phyloP scores from a whole-genome alignment of 2,888 invertebrate species.

The Agriopis marginaria region DNA sequence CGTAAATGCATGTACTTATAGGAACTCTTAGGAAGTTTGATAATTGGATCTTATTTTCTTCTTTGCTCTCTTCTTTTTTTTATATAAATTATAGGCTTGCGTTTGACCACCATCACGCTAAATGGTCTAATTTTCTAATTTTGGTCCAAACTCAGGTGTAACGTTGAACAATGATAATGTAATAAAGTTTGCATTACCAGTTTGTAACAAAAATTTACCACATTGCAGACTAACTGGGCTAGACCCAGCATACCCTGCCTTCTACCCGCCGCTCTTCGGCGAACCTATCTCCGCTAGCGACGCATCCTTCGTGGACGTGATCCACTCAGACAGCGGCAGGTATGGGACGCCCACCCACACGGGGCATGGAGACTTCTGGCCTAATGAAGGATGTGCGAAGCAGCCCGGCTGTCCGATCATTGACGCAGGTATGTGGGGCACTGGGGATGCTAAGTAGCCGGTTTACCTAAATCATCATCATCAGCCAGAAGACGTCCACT shows the following conservation, averaged over 20 bases:
- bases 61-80: no score
- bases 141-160: no score
- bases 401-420: constrained; percentile 80
- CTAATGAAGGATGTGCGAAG: constrained; percentile 75
- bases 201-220: neutral
- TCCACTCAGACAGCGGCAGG: constrained; percentile 80
- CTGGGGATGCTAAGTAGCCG: neutral
- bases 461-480: no score
- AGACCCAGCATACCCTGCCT: constrained; percentile 81
- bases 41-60: no score
- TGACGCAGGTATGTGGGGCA: constrained; percentile 55
- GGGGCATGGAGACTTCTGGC: constrained; percentile 80
- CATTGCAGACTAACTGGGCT: constrained; percentile 68
- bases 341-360: constrained; percentile 63
- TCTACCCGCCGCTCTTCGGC: constrained; percentile 63
- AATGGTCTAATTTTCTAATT: no score
- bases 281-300: constrained; percentile 58
- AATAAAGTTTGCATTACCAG: neutral
- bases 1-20: no score
- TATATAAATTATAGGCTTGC: no score
- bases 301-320: constrained; percentile 78
- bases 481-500: no score
- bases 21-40: no score
- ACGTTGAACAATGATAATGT: no score
- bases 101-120: no score